A percentile compares a stretch with the other conserved stretches of the same genome.
phyloP scores from a whole-genome alignment of 2,888 invertebrate species.

The Dromius quadrimaculatus region DNA sequence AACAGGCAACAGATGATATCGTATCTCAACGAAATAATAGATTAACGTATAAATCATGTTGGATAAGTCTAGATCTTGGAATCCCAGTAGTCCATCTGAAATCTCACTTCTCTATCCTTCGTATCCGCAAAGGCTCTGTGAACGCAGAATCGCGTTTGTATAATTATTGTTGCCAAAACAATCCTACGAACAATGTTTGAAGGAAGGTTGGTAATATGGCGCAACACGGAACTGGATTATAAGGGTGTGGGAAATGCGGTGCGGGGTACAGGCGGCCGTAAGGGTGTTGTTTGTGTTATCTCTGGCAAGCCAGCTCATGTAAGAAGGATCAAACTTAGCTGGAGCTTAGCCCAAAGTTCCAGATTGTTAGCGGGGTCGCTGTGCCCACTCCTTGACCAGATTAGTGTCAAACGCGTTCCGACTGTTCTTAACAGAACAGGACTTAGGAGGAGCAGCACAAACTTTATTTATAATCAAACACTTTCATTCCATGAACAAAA shows the following conservation, averaged over 20 bases:
- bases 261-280: not conserved
- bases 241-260: slow-evolving; percentile 11
- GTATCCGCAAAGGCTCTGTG: slow-evolving; percentile 20
- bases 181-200: slow-evolving; percentile 50
- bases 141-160: slow-evolving; percentile 37
- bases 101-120: slow-evolving; percentile 1
- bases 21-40: slow-evolving; percentile 5
- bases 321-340: slow-evolving; percentile 53
- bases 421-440: slow-evolving; percentile 37
- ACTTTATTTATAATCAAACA: no score
- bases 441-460: slow-evolving; percentile 7
- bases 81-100: not conserved
- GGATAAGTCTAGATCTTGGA: not conserved
- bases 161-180: slow-evolving; percentile 52
- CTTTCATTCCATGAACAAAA: no score
- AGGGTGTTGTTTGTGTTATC: slow-evolving; percentile 53
- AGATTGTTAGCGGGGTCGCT: slow-evolving; percentile 56
- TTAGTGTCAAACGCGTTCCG: slow-evolving; percentile 51
- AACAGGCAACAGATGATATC: no score
- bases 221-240: slow-evolving; percentile 22
- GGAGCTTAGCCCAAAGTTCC: slow-evolving; percentile 54
- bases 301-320: slow-evolving; percentile 52
- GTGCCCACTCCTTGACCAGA: slow-evolving; percentile 51
- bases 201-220: slow-evolving; percentile 31
- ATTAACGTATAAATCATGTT: no score